Percentiles rank a stretch among this genome's conserved stretches.
Evolutionary conservation across 2,888 invertebrate species (phyloP).

Genomic region (Cepaea hortensis): DNA sequence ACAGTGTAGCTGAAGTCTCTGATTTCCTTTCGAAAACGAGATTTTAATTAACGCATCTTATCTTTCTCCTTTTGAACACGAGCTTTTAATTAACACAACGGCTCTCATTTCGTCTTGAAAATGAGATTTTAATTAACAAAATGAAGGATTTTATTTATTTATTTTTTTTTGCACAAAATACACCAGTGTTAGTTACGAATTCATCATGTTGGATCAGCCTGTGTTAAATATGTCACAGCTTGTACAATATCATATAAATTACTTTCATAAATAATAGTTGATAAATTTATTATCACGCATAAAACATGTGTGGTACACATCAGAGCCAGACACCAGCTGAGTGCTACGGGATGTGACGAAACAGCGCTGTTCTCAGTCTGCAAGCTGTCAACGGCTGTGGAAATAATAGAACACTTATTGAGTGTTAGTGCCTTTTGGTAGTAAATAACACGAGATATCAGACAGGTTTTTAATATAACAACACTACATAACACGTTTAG

Average conservation of each 20-base stretch:
- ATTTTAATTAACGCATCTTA: too few relatives aligned
- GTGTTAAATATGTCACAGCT: not conserved
- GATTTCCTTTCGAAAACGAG: too few relatives aligned
- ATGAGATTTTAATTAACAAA: not conserved
- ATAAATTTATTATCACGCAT: not conserved
- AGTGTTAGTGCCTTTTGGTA: slow-evolving; percentile 81
- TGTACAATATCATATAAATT: not conserved
- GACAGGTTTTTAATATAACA: too few relatives aligned
- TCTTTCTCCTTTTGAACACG: not conserved
- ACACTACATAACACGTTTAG: too few relatives aligned
- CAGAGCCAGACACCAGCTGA: not conserved
- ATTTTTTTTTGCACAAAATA: not conserved
- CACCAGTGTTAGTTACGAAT: not conserved
- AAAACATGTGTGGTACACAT: not conserved
- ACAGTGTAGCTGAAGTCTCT: too few relatives aligned
- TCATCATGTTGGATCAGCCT: not conserved
- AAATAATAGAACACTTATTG: not conserved
- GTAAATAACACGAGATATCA: too few relatives aligned
- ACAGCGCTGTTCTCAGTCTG: not conserved
- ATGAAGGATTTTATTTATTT: not conserved
- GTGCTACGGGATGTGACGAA: not conserved
- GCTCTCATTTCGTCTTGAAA: not conserved
- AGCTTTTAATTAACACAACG: not conserved
- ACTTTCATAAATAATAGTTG: slow-evolving; percentile 4
- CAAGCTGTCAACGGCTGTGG: slow-evolving; percentile 18